Percentiles rank a stretch among this genome's conserved stretches.
Conservation (phyloP, 1,140 invertebrate genomes). For the Cephus cinctus region DNA sequence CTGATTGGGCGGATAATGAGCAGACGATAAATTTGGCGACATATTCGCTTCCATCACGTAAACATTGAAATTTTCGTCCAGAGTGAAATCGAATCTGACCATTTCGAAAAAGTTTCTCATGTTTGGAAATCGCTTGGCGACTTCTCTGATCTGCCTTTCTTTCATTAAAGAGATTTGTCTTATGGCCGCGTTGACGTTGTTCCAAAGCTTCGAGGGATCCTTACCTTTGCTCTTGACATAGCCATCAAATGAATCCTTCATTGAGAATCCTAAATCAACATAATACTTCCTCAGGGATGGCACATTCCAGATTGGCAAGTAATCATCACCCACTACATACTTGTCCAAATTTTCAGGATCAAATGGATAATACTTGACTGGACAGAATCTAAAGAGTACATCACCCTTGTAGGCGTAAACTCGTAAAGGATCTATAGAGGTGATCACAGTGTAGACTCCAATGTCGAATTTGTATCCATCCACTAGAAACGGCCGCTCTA, state of each 20-base stretch:
- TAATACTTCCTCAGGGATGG: constrained; percentile 81
- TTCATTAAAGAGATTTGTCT: constrained; percentile 72
- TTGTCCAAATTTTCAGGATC: constrained; percentile 78
- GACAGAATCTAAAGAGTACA: constrained; percentile 88
- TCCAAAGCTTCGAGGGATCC: constrained; percentile 77
- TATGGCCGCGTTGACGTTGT: constrained; percentile 78
- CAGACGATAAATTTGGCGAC: constrained; percentile 95
- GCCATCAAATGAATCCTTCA: constrained; percentile 85
- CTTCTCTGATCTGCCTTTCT: constrained; percentile 66
- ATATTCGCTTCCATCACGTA: constrained; percentile 96
- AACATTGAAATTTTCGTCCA: constrained; percentile 86
- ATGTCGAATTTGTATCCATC: constrained; percentile 95
- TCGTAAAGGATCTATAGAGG: constrained; percentile 86
- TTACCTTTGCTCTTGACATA: constrained; percentile 70
- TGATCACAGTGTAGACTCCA: constrained; percentile 90
- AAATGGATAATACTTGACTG: constrained; percentile 91
- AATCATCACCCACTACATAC: constrained; percentile 94
- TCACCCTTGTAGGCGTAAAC: constrained; percentile 90
- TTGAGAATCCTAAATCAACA: constrained; percentile 74
- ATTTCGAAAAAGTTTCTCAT: constrained; percentile 88
- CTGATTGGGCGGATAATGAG: constrained; percentile 86
- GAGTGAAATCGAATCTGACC: constrained; percentile 89
- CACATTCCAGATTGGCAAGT: constrained; percentile 91
- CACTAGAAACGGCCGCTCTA: constrained; percentile 77
- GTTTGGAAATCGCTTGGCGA: constrained; percentile 50